These are phyloP conservation scores for Anguilla anguilla DNA, from an alignment of 2,797 vertebrate genomes.

Conservation along the genomic window DNA sequence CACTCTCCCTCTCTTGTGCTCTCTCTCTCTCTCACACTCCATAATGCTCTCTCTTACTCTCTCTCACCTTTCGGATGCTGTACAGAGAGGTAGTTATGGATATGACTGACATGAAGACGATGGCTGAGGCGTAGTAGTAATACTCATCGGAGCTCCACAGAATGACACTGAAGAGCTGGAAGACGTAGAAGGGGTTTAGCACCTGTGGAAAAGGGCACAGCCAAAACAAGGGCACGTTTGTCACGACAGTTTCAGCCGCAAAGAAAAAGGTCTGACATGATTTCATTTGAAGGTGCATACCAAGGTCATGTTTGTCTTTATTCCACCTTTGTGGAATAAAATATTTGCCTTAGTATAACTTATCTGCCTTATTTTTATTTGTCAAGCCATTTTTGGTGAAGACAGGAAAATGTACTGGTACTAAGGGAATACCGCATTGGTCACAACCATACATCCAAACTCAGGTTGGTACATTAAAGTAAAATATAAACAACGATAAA, in stretches of 20 bases:
- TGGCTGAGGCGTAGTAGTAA: slow-evolving; percentile 95
- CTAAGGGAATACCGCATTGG: not conserved
- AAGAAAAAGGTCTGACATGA: not conserved
- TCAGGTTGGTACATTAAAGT: no score
- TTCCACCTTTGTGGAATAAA: not conserved
- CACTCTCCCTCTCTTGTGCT: no score
- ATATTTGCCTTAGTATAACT: not conserved
- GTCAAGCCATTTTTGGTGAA: not conserved
- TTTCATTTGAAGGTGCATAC: not conserved
- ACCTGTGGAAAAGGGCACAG: slow-evolving; percentile 73
- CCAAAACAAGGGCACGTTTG: not conserved
- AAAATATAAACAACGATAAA: not conserved
- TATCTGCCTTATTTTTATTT: not conserved
- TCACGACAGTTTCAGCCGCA: not conserved
- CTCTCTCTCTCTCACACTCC: no score
- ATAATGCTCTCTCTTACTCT: no score
- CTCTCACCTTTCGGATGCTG: slow-evolving; percentile 95
- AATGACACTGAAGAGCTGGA: slow-evolving; percentile 98
- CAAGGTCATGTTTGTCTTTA: not conserved
- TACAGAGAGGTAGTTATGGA: slow-evolving; percentile 96
- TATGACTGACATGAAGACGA: slow-evolving; percentile 94
- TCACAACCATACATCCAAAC: not conserved
- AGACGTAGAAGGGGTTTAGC: slow-evolving; percentile 99
- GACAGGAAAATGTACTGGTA: not conserved
- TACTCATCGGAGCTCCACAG: slow-evolving; percentile 94